Percentiles rank a stretch among this genome's conserved stretches.
Conservation (phyloP, 2,113 vertebrate species). For the Gallinago undulata region DNA sequence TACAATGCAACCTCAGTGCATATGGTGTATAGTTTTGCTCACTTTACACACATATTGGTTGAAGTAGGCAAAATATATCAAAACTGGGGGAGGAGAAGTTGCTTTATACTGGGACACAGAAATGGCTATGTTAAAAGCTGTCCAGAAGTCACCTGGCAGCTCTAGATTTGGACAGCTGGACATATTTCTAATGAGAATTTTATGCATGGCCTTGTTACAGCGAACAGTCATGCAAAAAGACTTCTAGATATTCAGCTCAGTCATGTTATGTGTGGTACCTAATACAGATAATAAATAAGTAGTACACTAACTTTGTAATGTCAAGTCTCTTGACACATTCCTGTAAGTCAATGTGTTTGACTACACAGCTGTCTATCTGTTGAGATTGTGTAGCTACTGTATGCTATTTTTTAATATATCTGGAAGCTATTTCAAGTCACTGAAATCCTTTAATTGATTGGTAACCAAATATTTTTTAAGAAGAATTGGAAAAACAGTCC, state of each 20-base stretch:
- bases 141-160: not conserved
- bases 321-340: not conserved
- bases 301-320: not conserved
- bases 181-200: not conserved
- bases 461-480: not conserved
- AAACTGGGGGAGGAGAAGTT: not conserved
- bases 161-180: not conserved
- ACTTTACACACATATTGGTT: not conserved
- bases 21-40: not conserved
- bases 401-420: not conserved
- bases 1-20: not conserved
- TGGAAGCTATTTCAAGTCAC: not conserved
- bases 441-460: not conserved
- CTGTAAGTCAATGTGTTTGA: not conserved
- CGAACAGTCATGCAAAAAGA: not conserved
- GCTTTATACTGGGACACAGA: not conserved
- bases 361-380: not conserved
- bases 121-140: not conserved
- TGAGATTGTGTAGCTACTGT: not conserved
- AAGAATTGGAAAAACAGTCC: not conserved
- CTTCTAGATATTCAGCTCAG: not conserved
- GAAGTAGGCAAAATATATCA: not conserved
- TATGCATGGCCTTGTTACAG: not conserved
- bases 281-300: not conserved
- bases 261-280: not conserved